phyloP scores from a whole-genome alignment of 2,888 invertebrate genomes.

The Liopterus haemorrhoidalis region DNA sequence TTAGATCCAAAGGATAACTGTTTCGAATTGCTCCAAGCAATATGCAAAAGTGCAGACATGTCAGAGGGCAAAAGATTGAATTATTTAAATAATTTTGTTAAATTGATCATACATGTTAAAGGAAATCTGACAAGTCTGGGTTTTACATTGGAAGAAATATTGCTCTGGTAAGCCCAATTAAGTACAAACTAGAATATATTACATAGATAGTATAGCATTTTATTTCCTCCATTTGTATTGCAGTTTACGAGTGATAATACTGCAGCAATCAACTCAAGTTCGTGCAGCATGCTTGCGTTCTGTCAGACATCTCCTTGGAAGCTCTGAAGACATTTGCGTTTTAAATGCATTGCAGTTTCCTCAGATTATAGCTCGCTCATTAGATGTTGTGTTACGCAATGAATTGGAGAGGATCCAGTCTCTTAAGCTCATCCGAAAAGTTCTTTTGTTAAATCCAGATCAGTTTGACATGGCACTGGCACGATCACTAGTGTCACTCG shows the following conservation, averaged over 20 bases:
- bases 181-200: conserved; percentile 8
- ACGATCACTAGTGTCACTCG: conserved; percentile 75
- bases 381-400: conserved; percentile 84
- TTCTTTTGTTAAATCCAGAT: conserved; percentile 59
- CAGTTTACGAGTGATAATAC: conserved; percentile 78
- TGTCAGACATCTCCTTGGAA: conserved; percentile 74
- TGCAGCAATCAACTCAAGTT: conserved; percentile 83
- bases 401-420: conserved; percentile 92
- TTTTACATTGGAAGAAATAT: conserved; percentile 72
- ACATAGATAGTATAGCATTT: conserved; percentile 41
- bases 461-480: conserved; percentile 70
- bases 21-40: conserved; percentile 56
- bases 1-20: conserved; percentile 56
- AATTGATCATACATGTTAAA: conserved; percentile 63
- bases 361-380: conserved; percentile 77
- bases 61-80: conserved; percentile 75
- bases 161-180: conserved; percentile 61
- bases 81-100: conserved; percentile 83
- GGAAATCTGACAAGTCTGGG: conserved; percentile 57
- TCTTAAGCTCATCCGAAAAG: conserved; percentile 71
- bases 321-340: conserved; percentile 69
- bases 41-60: conserved; percentile 58
- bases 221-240: conserved; percentile 32
- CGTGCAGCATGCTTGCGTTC: conserved; percentile 84
- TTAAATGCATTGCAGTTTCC: conserved; percentile 79